phyloP scores from a whole-genome alignment of 2,888 invertebrate species.

The Formica aserva region DNA sequence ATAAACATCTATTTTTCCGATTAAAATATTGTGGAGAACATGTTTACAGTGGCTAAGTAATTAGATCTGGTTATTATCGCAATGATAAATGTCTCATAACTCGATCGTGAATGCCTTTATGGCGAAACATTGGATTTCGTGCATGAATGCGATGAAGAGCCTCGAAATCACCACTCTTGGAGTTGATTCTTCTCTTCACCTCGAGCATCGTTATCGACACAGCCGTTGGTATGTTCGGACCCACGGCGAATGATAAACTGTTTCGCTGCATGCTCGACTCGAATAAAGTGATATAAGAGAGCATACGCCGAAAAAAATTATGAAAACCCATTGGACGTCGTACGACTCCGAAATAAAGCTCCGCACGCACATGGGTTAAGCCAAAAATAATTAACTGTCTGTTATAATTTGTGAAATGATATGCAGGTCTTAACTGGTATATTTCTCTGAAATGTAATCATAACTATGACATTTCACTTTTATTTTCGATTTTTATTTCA shows the following conservation, averaged over 20 bases:
- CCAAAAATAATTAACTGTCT: slow-evolving; percentile 68
- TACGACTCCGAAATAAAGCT: slow-evolving; percentile 59
- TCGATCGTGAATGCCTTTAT: slow-evolving; percentile 12
- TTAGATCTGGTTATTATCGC: slow-evolving; percentile 39
- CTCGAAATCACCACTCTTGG: slow-evolving; percentile 43
- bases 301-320: slow-evolving; percentile 65
- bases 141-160: slow-evolving; percentile 59
- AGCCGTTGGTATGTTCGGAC: slow-evolving; percentile 51
- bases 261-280: slow-evolving; percentile 66
- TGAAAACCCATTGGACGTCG: slow-evolving; percentile 57
- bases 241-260: slow-evolving; percentile 70
- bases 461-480: slow-evolving; percentile 31
- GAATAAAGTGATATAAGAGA: slow-evolving; percentile 74
- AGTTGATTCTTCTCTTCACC: slow-evolving; percentile 73
- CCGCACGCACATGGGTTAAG: slow-evolving; percentile 62
- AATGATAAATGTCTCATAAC: slow-evolving; percentile 34
- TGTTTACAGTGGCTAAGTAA: slow-evolving; percentile 43
- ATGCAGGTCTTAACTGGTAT: slow-evolving; percentile 42
- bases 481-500: not conserved
- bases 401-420: slow-evolving; percentile 52
- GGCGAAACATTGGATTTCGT: slow-evolving; percentile 54
- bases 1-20: not conserved
- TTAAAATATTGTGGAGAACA: not conserved
- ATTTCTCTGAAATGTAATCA: slow-evolving; percentile 57
- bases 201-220: slow-evolving; percentile 73